Base-by-base conservation (phyloP, 2,113 vertebrate species). In the Dermatemys mawii region DNA sequence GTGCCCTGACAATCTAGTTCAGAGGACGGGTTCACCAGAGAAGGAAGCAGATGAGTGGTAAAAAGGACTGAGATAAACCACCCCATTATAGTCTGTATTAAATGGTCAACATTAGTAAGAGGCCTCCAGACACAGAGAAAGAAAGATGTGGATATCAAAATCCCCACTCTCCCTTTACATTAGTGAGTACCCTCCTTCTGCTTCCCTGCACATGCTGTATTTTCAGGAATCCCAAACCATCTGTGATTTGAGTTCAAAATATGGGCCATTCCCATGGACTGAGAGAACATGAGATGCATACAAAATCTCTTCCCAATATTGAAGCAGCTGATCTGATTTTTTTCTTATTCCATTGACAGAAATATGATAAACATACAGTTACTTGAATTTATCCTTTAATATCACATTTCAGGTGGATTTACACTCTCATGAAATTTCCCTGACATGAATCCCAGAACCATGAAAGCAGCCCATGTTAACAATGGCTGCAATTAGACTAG, bases 311-410 rank as follows among this genome's bases (percentile, higher is more conserved):
- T 73, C 27, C 94, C 75, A 26, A 0, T 48, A 85, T 70, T 85
- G 81, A 91, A 78, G 86, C 84, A 87, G 49, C 87, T 78, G 70
- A 60, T 89, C 86, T 55, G 85, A 82, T 89, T 90, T 93, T 97
- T 94, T 95, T 91, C 93, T 67, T 78, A 87, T 91, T 93, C 84
- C 87, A 95, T 96, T 96, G 94, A 94, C 94, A 96, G 95, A 89
- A 97, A 96, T 94, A 97, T 90, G 95, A 96, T 97, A 97, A 97
- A 96, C 79, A 93, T 90, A 94, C 94, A 93, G 94, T 97, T 97
- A 96, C 84, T 96, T 11, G 86, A 63, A 81, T 95, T 96, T 97
- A 95, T 92, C 96, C 90, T 90, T 96, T 87, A 94, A 96, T 97
- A 96, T 97, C 93, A 93, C 92, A 95, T 97, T 8, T 92, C 83